Percentiles rank a stretch among this genome's conserved stretches.
These are phyloP conservation scores for Natator depressus DNA, from an alignment of 2,113 vertebrate species.

Conservation along the genomic window DNA sequence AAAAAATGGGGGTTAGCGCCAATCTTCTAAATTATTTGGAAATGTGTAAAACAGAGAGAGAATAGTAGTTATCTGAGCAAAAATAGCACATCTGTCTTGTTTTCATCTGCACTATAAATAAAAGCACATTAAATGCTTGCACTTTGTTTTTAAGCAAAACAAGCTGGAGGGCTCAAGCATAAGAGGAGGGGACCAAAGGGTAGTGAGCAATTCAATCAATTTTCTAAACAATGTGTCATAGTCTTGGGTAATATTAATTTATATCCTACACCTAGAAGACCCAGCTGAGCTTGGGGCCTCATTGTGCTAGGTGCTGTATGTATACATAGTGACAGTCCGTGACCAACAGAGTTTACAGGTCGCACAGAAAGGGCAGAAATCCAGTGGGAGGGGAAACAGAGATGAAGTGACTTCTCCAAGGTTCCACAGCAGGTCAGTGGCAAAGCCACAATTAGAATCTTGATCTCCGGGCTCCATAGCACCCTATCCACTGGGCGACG, in stretches of 20 bases:
- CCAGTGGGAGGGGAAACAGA: neutral
- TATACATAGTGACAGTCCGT: neutral
- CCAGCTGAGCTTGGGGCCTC: neutral
- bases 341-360: neutral
- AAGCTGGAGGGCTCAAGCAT: neutral
- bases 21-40: neutral
- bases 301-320: neutral
- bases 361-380: neutral
- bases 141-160: neutral
- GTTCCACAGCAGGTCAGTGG: neutral
- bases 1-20: constrained; percentile 26
- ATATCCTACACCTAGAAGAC: neutral
- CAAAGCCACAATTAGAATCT: neutral
- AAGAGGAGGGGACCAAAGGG: neutral
- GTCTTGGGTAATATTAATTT: neutral
- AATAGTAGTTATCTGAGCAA: constrained; percentile 4
- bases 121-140: neutral
- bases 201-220: neutral
- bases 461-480: neutral
- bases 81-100: neutral
- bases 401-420: neutral
- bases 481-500: neutral
- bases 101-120: neutral
- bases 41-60: constrained; percentile 19
- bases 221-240: neutral